Evolutionary conservation across 2,113 vertebrate genomes (phyloP), one percentile per base, ranked within the genome.

Genomic region (Notechis scutatus): DNA sequence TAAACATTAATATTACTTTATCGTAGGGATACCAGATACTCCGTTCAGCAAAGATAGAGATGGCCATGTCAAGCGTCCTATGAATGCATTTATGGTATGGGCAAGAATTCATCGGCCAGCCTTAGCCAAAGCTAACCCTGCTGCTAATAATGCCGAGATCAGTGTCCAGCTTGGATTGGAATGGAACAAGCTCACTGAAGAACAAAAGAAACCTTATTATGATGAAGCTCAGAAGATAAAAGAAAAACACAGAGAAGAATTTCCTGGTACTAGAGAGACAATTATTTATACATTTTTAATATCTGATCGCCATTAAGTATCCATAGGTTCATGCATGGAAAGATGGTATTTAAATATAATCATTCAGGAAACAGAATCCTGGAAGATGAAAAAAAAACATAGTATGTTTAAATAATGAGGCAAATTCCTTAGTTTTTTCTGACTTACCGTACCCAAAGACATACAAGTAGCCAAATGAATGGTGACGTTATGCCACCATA

Each of bases 1-100:
- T 93, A 69, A 59, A 61, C 91, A 93, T 81, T 97, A 93, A 92
- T 92, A 96, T 42, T 96, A 90, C 95, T 97, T 95, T 93, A 50
- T 94, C 94, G 59, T 45, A 98, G 98, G 98, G 93, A 96, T 98
- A 94, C 96, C 95, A 91, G 97, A 98, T 50, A 96, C 97, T 94
- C 97, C 97, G 1, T 96, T 98, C 92, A 95, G 95, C 95, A 98
- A 96, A 95, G 96, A 97, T 94, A 97, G 97, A 95, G 97, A 97
- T 3, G 98, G 98, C 89, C 96, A 97, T 1, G 97, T 98, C 88
- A 99, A 98, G 96, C 97, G 98, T 59, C 98, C 98, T 0, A 98
- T 99, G 98, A 99, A 99, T 1, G 98, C 98, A 0, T 99, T 98
- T 92, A 97, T 99, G 97, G 97, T 99, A 92, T 98, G 98, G 98